Evolutionary conservation across 2,888 invertebrate genomes (phyloP).

Genomic region (Trachelus tabidus): DNA sequence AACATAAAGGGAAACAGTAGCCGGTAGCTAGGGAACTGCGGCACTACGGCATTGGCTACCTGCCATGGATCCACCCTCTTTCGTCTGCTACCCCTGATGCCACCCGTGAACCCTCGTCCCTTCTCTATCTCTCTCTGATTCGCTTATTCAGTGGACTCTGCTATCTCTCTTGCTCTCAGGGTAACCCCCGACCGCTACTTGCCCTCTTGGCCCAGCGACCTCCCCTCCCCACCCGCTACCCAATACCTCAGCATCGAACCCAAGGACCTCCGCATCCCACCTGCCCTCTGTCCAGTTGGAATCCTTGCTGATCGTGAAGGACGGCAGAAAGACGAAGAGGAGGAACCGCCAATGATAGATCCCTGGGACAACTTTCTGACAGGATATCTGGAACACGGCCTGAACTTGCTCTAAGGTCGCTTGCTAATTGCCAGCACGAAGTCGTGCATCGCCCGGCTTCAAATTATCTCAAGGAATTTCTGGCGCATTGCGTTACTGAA

Average conservation of each 20-base stretch:
- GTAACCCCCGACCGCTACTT: constrained; percentile 6
- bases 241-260: constrained; percentile 6
- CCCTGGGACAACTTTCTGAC: too few species aligned
- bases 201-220: constrained; percentile 16
- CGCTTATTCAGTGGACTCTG: background rate
- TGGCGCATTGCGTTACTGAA: too few species aligned
- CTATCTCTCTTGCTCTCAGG: background rate
- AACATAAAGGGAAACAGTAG: constrained; percentile 6
- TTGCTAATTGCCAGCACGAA: background rate
- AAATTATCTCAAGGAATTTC: too few species aligned
- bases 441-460: background rate
- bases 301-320: background rate
- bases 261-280: background rate
- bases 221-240: background rate
- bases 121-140: background rate
- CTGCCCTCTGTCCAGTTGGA: background rate
- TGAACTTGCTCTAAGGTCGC: background rate
- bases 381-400: background rate
- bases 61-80: constrained; percentile 48
- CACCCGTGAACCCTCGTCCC: constrained; percentile 6
- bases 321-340: background rate
- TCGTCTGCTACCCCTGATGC: constrained; percentile 23
- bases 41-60: constrained; percentile 56
- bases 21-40: constrained; percentile 48
- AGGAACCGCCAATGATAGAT: background rate